Evolutionary conservation across 23 tunicate genomes (phyloP).

Genomic region (Clavelina lepadiformis): DNA sequence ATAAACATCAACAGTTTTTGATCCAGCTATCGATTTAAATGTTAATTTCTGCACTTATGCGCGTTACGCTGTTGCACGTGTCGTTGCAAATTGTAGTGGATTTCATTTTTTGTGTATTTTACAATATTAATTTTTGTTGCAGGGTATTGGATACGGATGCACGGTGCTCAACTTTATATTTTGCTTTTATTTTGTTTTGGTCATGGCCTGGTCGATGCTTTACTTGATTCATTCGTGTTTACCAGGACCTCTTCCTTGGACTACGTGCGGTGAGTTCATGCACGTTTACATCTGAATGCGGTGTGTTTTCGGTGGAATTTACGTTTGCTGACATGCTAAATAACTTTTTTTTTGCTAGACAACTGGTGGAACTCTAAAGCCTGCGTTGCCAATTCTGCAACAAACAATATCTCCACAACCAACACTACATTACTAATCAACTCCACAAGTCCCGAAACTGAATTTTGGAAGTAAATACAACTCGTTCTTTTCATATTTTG

Average conservation of each 20-base stretch:
- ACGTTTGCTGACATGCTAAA: no score
- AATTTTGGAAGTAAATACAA: conserved; percentile 64
- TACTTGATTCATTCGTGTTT: conserved; percentile 54
- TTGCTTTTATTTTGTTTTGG: conserved; percentile 42
- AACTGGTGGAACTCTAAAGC: conserved; percentile 41
- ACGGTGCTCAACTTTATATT: conserved; percentile 37
- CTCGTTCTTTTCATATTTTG: not conserved
- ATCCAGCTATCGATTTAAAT: no score
- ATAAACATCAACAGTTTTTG: no score
- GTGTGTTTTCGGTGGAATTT: no score
- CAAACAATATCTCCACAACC: not conserved
- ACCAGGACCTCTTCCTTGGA: conserved; percentile 68
- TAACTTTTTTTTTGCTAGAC: conserved; percentile 1
- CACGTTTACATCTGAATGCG: no score
- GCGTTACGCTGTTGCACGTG: no score
- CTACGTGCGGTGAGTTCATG: conserved; percentile 84
- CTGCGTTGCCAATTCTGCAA: not conserved
- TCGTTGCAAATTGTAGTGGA: no score
- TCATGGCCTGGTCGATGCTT: conserved; percentile 68
- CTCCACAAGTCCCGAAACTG: conserved; percentile 11
- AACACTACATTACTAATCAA: not conserved
- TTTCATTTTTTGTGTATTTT: no score
- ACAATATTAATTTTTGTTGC: no score
- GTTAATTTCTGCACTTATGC: no score
- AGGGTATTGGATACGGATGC: conserved; percentile 70